Evolutionary conservation across 1,140 invertebrate genomes (phyloP).

Genomic region (Philopotamus ludificatus): DNA sequence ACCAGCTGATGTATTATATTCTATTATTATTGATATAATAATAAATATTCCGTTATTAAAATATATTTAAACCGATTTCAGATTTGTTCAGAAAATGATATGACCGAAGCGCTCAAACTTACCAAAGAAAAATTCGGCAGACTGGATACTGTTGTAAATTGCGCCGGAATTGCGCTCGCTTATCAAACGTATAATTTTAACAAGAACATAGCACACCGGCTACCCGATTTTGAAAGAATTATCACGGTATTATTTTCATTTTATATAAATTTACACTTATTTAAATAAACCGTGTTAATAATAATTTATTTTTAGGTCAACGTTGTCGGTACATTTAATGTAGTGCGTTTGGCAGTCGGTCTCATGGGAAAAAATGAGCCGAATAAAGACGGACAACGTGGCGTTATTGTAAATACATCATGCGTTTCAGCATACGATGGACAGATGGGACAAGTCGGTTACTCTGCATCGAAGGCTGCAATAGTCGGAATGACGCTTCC

Average conservation of each 20-base stretch:
- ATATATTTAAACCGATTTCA: constrained; percentile 49
- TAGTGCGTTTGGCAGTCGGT: constrained; percentile 77
- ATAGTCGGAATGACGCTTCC: constrained; percentile 93
- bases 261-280: not conserved
- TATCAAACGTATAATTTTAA: constrained; percentile 89
- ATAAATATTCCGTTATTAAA: not conserved
- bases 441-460: constrained; percentile 93
- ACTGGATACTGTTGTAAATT: constrained; percentile 88
- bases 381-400: constrained; percentile 78
- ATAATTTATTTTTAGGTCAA: constrained; percentile 66
- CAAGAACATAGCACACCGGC: constrained; percentile 69
- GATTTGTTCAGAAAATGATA: constrained; percentile 83
- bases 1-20: constrained; percentile 71
- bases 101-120: constrained; percentile 70
- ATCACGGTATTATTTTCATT: constrained; percentile 49
- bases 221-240: constrained; percentile 66
- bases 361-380: constrained; percentile 84
- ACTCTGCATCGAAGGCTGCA: constrained; percentile 86
- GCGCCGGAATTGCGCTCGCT: constrained; percentile 90
- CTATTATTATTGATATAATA: constrained; percentile 1
- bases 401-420: constrained; percentile 94
- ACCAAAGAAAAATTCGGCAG: constrained; percentile 80
- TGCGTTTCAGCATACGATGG: constrained; percentile 95
- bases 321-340: constrained; percentile 91
- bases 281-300: not conserved